Evolutionary conservation across 2,113 vertebrate species (phyloP).

Genomic region (Protomyctophum bolini): DNA sequence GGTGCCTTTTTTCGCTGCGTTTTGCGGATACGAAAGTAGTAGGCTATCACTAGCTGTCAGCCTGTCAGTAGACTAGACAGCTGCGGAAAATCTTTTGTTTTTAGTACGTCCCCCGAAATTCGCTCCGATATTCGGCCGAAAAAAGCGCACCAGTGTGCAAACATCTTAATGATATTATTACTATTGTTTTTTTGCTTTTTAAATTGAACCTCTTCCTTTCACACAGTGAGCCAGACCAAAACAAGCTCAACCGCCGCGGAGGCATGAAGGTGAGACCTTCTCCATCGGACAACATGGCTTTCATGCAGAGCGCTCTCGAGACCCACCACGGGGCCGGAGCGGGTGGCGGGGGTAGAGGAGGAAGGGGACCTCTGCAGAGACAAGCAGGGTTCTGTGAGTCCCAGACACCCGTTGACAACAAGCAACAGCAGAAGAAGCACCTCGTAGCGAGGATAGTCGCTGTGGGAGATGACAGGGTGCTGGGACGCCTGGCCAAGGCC

Average conservation of each 20-base stretch:
- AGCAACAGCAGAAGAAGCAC: constrained; percentile 65
- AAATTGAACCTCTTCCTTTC: not conserved
- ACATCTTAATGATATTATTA: too few relatives aligned
- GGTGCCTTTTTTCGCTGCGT: not conserved
- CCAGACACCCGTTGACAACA: constrained; percentile 65
- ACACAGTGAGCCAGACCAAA: constrained; percentile 59
- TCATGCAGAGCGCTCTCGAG: constrained; percentile 79
- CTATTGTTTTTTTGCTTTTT: not conserved
- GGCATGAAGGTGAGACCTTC: constrained; percentile 85
- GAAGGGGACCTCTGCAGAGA: constrained; percentile 70
- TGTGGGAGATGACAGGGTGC: constrained; percentile 87
- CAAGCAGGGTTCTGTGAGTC: constrained; percentile 49
- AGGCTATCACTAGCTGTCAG: too few relatives aligned
- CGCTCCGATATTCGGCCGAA: too few relatives aligned
- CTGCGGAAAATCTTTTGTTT: not conserved
- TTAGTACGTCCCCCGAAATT: too few relatives aligned
- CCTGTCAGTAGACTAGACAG: too few relatives aligned
- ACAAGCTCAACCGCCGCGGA: constrained; percentile 80
- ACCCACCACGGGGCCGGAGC: constrained; percentile 46
- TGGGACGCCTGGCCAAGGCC: constrained; percentile 88
- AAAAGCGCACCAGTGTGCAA: too few relatives aligned
- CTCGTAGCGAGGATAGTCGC: constrained; percentile 87
- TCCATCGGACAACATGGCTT: constrained; percentile 71
- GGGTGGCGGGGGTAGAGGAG: constrained; percentile 37
- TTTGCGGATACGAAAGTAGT: too few relatives aligned